Percentiles rank a stretch among this genome's conserved stretches.
These are phyloP conservation scores for Myopa tessellatipennis DNA, from an alignment of 2,888 invertebrate genomes.

Conservation along the genomic window DNA sequence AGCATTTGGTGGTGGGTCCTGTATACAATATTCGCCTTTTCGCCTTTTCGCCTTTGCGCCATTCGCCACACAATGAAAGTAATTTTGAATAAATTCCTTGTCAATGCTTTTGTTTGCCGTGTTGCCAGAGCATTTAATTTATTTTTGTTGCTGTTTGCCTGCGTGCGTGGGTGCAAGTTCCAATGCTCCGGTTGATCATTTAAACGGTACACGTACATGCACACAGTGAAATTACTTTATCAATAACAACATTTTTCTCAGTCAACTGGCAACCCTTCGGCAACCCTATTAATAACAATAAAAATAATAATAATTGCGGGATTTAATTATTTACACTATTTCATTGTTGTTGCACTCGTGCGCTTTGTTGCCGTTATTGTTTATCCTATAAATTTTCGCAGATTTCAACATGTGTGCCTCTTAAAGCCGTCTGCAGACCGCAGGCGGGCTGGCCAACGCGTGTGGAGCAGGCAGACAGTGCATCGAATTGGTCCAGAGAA, in stretches of 20 bases:
- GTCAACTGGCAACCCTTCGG: conserved; percentile 20
- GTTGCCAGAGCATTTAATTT: conserved; percentile 26
- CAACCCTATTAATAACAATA: conserved; percentile 43
- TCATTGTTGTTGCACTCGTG: conserved; percentile 34
- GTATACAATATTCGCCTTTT: too few relatives aligned
- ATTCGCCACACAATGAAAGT: conserved; percentile 9
- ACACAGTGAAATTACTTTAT: background rate
- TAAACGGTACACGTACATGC: background rate
- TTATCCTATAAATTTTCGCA: conserved; percentile 52
- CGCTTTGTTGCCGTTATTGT: conserved; percentile 21
- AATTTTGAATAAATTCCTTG: conserved; percentile 25
- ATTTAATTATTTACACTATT: conserved; percentile 59
- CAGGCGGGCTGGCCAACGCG: background rate
- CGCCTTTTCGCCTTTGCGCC: background rate
- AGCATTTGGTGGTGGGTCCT: too few relatives aligned
- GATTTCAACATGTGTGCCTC: conserved; percentile 47
- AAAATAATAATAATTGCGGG: conserved; percentile 55
- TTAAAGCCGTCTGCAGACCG: conserved; percentile 19
- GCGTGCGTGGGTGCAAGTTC: too few relatives aligned
- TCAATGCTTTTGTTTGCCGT: conserved; percentile 11
- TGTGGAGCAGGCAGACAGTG: too few relatives aligned
- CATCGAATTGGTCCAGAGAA: too few relatives aligned
- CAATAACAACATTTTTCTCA: conserved; percentile 28
- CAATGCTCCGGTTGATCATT: too few relatives aligned
- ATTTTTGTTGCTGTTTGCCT: conserved; percentile 14